Base-by-base conservation (phyloP, 2,888 invertebrate species). In the Parthenolecanium corni region DNA sequence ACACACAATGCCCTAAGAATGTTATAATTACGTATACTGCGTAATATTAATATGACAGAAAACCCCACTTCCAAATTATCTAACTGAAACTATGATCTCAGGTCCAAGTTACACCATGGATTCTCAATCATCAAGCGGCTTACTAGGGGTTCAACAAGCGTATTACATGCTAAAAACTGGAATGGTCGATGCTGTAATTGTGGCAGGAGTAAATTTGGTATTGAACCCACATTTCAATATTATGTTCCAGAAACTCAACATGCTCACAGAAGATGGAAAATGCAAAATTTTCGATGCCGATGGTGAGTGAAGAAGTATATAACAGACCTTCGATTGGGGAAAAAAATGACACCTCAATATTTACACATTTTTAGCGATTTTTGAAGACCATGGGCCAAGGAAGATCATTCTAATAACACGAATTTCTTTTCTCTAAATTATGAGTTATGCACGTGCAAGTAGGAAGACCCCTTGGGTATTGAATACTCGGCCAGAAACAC, bases 261-360 rank as follows among this genome's bases (percentile, higher is more conserved):
- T 97, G 95, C 79, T 97, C 69, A 89, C 93, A 66, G 81, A 83
- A 6, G 86, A 93, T 70, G 85, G 89, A 20, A 79, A 78, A 72
- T 97, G 97, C 78, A 93, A 90, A 73, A 89, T 94, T 1, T 97
- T 98, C 75, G 97, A 98, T 76, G 83, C 83, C 31, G 79, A 83
- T 52, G 95, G 82, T 76, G 71, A 68, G 56, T 42, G 12, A 1
- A 11, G 18, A 21, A 18, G n/a, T n/a, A n/a, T n/a, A n/a, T n/a
- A n/a, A 12, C 47, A 18, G 5, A 3, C 4, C 4, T 6, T 51
- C 5, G 23, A 4, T 14, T n/a, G n/a, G n/a, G n/a, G n/a, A n/a
- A n/a, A n/a, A n/a, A n/a, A n/a, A n/a, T n/a, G n/a, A n/a, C n/a
- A n/a, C n/a, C n/a, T n/a, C n/a, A n/a, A n/a, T n/a, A n/a, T n/a